Evolutionary conservation across 2,888 invertebrate genomes (phyloP), one percentile per base, ranked within the genome.

Genomic region (Caenorhabditis sulstoni): DNA sequence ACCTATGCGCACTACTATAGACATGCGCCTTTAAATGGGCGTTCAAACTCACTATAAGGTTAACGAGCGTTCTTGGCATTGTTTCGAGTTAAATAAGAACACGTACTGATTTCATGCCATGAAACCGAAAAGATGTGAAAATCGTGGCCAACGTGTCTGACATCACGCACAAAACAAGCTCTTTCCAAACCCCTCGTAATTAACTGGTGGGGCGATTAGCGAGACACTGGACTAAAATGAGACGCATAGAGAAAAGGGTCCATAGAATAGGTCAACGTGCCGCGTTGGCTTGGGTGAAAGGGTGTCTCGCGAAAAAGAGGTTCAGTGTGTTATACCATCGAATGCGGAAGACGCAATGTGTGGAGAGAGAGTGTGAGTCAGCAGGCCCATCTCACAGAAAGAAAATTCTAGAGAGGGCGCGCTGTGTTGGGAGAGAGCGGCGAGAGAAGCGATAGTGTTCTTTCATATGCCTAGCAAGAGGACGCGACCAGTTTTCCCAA

Each of bases 401-500:
- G 68, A 68, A 68, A 58, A 61, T 61, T 68, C 68, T 68, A 61
- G 67, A 68, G 67, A 68, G 68, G 49, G 68, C 20, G 49, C 47
- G 67, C 44, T 68, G 67, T 59, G 67, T 44, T 18, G 50, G 67
- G 50, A 14, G 37, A 22, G 55, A 47, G 29, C 47, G 4, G 29
- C 29, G 29, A 29, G 29, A 29, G 50, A 47, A 35, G 50, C 23
- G 45, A 37, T n/a, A n/a, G 53, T 52, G 45, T 61, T 68, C 44
- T 53, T 59, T 52, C 58, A 68, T 47, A 68, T 41, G 39, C 37
- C 14, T 23, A 67, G 45, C 23, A 58, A 57, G 66, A 29, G n/a
- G 52, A 53, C 16, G n/a, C 57, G 52, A 59, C 59, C 57, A 61
- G 59, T 61, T 59, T 59, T 35, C 53, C 12, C 52, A 4, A 3